Conservation (phyloP, 2,888 invertebrate genomes). For the Cheilosia grossa region DNA sequence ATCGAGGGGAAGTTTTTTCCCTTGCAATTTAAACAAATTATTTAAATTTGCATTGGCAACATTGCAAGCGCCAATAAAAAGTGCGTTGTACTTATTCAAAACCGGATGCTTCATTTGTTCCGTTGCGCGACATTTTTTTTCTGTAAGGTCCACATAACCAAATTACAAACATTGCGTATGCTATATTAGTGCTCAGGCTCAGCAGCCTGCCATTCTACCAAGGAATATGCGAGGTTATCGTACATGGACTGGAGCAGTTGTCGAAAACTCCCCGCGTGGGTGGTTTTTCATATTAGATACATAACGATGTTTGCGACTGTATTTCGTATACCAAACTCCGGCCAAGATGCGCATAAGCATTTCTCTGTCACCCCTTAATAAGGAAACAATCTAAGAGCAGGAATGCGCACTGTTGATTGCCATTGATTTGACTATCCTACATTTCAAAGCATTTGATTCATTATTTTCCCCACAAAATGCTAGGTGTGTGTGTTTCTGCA, state of each 20-base stretch:
- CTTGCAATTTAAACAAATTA: too few relatives aligned
- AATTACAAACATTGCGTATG: too few relatives aligned
- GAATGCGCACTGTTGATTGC: conserved; percentile 39
- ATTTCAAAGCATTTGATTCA: not conserved
- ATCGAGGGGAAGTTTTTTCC: too few relatives aligned
- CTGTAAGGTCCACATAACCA: too few relatives aligned
- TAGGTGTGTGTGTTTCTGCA: not conserved
- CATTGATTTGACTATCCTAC: not conserved
- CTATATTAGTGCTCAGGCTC: too few relatives aligned
- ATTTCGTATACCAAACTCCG: not conserved
- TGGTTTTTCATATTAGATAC: not conserved
- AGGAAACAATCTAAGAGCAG: conserved; percentile 17
- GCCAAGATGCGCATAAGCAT: conserved; percentile 23
- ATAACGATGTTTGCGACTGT: not conserved
- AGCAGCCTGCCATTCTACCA: too few relatives aligned
- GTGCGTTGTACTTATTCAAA: too few relatives aligned
- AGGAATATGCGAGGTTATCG: not conserved
- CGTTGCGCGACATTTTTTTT: too few relatives aligned
- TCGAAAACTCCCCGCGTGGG: not conserved
- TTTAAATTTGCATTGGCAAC: too few relatives aligned
- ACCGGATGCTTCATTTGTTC: too few relatives aligned
- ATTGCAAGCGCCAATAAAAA: too few relatives aligned
- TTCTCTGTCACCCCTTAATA: not conserved
- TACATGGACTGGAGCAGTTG: not conserved
- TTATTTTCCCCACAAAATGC: not conserved